Evolutionary conservation across 1,140 invertebrate genomes (phyloP).

Genomic region (Ceratitis capitata): DNA sequence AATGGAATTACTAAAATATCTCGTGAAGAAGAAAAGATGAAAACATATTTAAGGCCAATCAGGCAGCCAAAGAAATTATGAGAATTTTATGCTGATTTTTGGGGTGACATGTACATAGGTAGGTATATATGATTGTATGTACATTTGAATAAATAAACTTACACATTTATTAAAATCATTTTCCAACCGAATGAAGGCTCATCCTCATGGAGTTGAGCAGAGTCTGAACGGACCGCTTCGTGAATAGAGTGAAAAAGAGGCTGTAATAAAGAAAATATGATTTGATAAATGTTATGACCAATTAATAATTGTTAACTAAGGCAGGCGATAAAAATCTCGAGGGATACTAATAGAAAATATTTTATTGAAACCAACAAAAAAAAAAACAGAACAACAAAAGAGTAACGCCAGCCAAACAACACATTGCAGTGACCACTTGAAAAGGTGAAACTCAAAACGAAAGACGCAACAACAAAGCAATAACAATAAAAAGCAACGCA

Average conservation of each 20-base stretch:
- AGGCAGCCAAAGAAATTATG: not conserved
- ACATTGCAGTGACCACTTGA: not conserved
- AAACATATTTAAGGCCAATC: not conserved
- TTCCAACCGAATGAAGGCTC: no score
- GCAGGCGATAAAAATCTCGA: constrained; percentile 51
- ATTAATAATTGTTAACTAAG: constrained; percentile 64
- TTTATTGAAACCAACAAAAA: no score
- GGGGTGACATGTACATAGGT: not conserved
- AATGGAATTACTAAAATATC: not conserved
- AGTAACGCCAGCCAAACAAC: not conserved
- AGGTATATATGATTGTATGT: no score
- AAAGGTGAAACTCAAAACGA: not conserved
- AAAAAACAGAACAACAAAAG: not conserved
- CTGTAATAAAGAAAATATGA: constrained; percentile 28
- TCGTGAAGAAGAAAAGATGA: not conserved
- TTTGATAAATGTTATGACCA: constrained; percentile 63
- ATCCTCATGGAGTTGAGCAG: no score
- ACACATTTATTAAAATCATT: not conserved
- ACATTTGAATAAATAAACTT: not conserved
- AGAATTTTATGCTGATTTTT: constrained; percentile 7
- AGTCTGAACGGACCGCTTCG: not conserved
- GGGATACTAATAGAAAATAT: constrained; percentile 31
- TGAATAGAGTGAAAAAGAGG: constrained; percentile 22
- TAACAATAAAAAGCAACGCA: constrained; percentile 39
- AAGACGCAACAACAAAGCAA: constrained; percentile 2